These are phyloP conservation scores for Troglohyphantes excavatus DNA, from an alignment of 2,888 invertebrate species.

Conservation along the genomic window DNA sequence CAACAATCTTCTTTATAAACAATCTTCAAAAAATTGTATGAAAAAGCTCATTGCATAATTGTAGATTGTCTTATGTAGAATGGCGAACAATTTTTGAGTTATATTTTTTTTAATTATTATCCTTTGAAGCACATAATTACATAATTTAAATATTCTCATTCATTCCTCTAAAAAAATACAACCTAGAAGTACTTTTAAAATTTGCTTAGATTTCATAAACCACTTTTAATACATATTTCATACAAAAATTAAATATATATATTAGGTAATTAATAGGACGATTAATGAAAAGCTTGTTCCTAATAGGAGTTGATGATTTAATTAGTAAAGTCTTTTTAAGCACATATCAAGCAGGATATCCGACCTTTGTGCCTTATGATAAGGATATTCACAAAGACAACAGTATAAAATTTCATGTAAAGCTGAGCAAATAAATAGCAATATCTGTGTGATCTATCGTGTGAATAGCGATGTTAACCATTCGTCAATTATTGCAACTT, in stretches of 20 bases:
- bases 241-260: slow-evolving; percentile 12
- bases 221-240: slow-evolving; percentile 53
- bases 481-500: neutral
- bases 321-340: slow-evolving; percentile 49
- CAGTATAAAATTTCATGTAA: slow-evolving; percentile 9
- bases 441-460: no score
- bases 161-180: neutral
- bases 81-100: neutral
- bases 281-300: slow-evolving; percentile 56
- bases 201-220: slow-evolving; percentile 40
- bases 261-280: slow-evolving; percentile 8
- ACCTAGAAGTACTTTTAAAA: slow-evolving; percentile 33
- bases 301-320: slow-evolving; percentile 39
- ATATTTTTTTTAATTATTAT: no score
- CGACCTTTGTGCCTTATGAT: slow-evolving; percentile 71
- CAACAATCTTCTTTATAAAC: neutral
- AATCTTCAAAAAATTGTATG: no score
- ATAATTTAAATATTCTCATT: neutral
- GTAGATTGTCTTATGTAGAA: neutral
- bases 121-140: slow-evolving; percentile 6
- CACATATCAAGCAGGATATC: slow-evolving; percentile 70
- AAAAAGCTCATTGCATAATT: no score
- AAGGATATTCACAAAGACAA: slow-evolving; percentile 57
- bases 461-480: no score
- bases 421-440: neutral